Conservation (phyloP, 2,888 invertebrate genomes). For the Oscheius onirici region DNA sequence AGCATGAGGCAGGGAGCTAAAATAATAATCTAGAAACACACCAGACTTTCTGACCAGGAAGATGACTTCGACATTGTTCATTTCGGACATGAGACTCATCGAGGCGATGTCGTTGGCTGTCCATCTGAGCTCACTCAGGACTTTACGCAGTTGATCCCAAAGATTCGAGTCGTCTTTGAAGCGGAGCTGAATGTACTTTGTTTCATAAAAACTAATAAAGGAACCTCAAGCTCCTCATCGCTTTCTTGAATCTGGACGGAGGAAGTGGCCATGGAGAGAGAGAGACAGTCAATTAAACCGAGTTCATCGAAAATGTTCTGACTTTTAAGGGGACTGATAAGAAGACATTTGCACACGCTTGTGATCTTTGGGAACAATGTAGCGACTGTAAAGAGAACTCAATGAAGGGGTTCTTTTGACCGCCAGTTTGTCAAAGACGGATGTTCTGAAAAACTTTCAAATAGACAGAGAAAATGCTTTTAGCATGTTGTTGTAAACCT, state of each 20-base stretch:
- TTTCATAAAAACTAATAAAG: neutral
- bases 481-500: too few species aligned
- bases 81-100: neutral
- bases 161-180: constrained; percentile 16
- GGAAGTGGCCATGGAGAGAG: too few species aligned
- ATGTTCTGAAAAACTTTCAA: too few species aligned
- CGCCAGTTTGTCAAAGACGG: too few species aligned
- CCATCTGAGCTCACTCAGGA: neutral
- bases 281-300: too few species aligned
- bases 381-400: too few species aligned
- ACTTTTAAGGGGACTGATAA: too few species aligned
- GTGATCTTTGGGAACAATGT: too few species aligned
- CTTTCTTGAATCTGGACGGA: neutral
- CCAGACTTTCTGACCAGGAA: constrained; percentile 11
- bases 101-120: constrained; percentile 3
- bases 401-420: too few species aligned
- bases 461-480: too few species aligned
- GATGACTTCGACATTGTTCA: neutral
- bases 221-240: neutral
- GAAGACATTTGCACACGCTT: too few species aligned
- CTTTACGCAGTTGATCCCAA: constrained; percentile 10
- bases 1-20: neutral
- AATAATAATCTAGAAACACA: neutral
- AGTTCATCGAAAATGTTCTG: too few species aligned
- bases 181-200: neutral